These are phyloP conservation scores for Coryphaenoides rupestris DNA, from an alignment of 2,113 vertebrate genomes.

Conservation along the genomic window DNA sequence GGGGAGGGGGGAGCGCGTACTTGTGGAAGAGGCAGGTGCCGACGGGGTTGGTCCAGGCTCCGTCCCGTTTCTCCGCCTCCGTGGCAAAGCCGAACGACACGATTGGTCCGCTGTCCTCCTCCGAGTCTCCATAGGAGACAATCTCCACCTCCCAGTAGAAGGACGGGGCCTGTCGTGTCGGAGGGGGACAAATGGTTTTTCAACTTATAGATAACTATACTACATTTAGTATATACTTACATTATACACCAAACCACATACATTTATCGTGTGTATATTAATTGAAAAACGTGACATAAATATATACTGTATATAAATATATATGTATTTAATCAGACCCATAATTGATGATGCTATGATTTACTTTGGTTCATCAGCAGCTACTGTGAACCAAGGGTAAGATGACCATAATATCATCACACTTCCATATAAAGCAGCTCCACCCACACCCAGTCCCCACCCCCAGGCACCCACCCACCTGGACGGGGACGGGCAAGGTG, in stretches of 20 bases:
- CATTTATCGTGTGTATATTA: too few relatives aligned
- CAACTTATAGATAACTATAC: too few relatives aligned
- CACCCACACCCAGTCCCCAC: not conserved
- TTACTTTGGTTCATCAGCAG: too few relatives aligned
- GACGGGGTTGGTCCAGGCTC: constrained; percentile 97
- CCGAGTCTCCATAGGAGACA: constrained; percentile 96
- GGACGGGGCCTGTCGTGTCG: constrained; percentile 81
- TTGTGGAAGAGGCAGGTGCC: constrained; percentile 98
- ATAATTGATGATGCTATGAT: too few relatives aligned
- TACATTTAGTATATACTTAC: too few relatives aligned
- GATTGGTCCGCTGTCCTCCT: constrained; percentile 95
- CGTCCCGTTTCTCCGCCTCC: constrained; percentile 94
- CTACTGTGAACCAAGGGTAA: too few relatives aligned
- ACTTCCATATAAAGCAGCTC: too few relatives aligned
- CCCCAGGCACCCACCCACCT: constrained; percentile 80
- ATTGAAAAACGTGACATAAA: too few relatives aligned
- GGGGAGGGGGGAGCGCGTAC: constrained; percentile 66
- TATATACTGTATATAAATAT: too few relatives aligned
- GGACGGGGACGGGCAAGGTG: constrained; percentile 89
- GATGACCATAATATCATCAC: too few relatives aligned
- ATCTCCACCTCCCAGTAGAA: constrained; percentile 99
- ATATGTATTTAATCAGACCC: too few relatives aligned
- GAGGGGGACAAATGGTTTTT: not conserved
- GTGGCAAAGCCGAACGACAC: constrained; percentile 97
- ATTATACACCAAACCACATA: too few relatives aligned